A percentile compares a stretch with the other conserved stretches of the same genome.
Evolutionary conservation across 2,113 vertebrate species (phyloP).

Genomic region (Peucedramus taeniatus): DNA sequence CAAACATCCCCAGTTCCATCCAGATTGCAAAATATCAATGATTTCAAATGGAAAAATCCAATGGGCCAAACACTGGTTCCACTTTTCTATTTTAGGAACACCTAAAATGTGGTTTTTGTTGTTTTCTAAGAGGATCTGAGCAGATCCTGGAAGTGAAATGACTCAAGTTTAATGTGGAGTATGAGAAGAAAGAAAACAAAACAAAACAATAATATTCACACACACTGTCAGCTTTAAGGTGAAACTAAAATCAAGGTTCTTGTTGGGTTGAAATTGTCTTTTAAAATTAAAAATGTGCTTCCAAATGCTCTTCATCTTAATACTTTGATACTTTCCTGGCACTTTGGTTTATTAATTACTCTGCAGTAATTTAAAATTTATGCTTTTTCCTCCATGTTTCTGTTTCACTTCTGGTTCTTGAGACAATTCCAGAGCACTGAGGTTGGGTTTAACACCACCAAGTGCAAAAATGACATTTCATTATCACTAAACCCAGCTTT

Average conservation of each 20-base stretch:
- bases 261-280: background rate
- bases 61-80: background rate
- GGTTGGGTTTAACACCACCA: background rate
- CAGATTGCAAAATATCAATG: conserved; percentile 64
- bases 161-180: background rate
- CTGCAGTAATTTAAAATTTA: background rate
- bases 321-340: background rate
- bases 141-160: background rate
- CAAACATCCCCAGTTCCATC: conserved; percentile 40
- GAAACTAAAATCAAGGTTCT: background rate
- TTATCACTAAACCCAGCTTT: background rate
- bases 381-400: background rate
- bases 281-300: background rate
- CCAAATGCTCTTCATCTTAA: background rate
- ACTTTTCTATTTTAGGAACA: conserved; percentile 27
- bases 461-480: background rate
- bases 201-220: background rate
- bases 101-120: conserved; percentile 13
- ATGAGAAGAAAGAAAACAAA: background rate
- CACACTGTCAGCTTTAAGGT: background rate
- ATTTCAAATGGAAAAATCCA: conserved; percentile 61
- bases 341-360: background rate
- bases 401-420: background rate
- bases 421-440: background rate
- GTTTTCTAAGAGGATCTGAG: background rate